Conservation (phyloP, 2,113 vertebrate genomes). For the Ceyx margarethae region DNA sequence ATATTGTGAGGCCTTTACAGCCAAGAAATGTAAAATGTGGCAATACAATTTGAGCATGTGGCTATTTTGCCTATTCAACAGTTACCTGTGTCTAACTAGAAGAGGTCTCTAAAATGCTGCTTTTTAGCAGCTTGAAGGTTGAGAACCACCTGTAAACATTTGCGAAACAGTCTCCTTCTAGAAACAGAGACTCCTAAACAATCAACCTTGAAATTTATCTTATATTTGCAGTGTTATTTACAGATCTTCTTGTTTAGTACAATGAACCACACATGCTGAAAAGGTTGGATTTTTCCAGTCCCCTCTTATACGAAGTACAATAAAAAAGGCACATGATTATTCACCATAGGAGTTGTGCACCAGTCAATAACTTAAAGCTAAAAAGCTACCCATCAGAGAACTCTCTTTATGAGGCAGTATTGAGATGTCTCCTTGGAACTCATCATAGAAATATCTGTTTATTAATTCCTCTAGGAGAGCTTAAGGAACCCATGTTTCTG, state of each 20-base stretch:
- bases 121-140: constrained; percentile 29
- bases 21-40: constrained; percentile 30
- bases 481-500: not conserved
- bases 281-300: constrained; percentile 48
- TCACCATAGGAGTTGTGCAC: constrained; percentile 65
- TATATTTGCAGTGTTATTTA: constrained; percentile 59
- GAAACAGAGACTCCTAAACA: constrained; percentile 43
- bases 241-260: constrained; percentile 48
- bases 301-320: constrained; percentile 60
- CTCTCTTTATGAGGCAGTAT: constrained; percentile 24
- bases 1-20: not conserved
- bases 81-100: constrained; percentile 50
- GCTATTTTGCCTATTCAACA: constrained; percentile 25
- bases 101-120: constrained; percentile 53
- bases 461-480: not conserved
- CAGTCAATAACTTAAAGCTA: constrained; percentile 64
- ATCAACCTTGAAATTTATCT: constrained; percentile 36
- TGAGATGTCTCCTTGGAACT: not conserved
- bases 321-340: constrained; percentile 81
- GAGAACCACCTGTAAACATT: constrained; percentile 67
- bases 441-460: not conserved
- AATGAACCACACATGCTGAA: constrained; percentile 74
- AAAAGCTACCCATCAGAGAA: constrained; percentile 45
- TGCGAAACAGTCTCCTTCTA: not conserved
- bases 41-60: not conserved